These are phyloP conservation scores for Drosophila santomea DNA, from an alignment of 1,140 invertebrate genomes.

Conservation along the genomic window DNA sequence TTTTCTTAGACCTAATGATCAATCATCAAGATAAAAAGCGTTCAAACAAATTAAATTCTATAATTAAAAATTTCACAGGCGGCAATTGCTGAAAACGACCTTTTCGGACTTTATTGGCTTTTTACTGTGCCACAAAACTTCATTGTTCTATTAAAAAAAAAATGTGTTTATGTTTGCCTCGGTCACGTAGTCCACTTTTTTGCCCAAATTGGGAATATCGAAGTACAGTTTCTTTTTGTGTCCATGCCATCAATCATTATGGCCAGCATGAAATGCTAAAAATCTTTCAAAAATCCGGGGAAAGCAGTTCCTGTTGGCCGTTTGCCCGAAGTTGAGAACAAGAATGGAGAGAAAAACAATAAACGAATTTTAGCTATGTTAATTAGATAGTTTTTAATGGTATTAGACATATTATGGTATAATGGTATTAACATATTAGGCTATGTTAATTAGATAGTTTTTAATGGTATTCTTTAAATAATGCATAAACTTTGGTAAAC, in stretches of 20 bases:
- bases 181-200: conserved; percentile 71
- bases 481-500: background rate
- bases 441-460: background rate
- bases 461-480: background rate
- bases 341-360: background rate
- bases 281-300: conserved; percentile 41
- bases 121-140: conserved; percentile 41
- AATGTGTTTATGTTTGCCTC: conserved; percentile 36
- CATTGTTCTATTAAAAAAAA: conserved; percentile 59
- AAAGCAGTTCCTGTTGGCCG: conserved; percentile 61
- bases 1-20: conserved; percentile 63
- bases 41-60: conserved; percentile 77
- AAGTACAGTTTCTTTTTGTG: conserved; percentile 49
- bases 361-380: background rate
- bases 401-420: no score
- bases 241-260: conserved; percentile 59
- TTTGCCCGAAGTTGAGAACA: conserved; percentile 1
- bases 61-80: conserved; percentile 71
- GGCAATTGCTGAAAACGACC: conserved; percentile 51
- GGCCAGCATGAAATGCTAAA: conserved; percentile 37
- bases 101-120: conserved; percentile 39
- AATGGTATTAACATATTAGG: no score
- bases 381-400: background rate
- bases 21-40: conserved; percentile 68
- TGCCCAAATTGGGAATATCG: conserved; percentile 34